phyloP scores from a whole-genome alignment of 2,113 vertebrate genomes.

The Melozone crissalis region DNA sequence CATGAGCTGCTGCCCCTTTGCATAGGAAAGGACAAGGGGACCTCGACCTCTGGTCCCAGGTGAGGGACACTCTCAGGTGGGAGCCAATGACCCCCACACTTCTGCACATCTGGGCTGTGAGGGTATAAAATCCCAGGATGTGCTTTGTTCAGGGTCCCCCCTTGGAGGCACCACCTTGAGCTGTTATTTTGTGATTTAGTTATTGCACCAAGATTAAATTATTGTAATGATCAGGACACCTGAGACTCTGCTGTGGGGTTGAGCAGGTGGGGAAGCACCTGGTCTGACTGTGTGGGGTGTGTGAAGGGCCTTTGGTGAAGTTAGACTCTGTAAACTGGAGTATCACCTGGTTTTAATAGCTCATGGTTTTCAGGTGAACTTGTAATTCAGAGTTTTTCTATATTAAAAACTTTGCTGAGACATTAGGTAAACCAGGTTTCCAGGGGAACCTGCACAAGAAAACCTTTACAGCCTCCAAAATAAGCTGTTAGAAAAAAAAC shows the following conservation, averaged over 20 bases:
- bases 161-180: not conserved
- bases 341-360: not conserved
- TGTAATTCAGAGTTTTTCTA: not conserved
- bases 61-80: not conserved
- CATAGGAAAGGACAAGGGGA: rapidly evolving
- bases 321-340: not conserved
- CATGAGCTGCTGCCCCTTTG: not conserved
- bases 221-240: not conserved
- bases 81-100: not conserved
- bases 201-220: not conserved
- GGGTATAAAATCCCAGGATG: not conserved
- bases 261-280: not conserved
- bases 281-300: not conserved
- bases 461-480: not conserved
- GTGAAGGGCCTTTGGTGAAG: not conserved
- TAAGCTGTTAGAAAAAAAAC: not conserved
- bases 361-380: not conserved
- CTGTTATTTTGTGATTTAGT: not conserved
- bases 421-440: not conserved
- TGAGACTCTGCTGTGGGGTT: not conserved
- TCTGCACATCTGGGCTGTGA: no score
- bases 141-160: not conserved
- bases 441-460: not conserved
- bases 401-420: not conserved
- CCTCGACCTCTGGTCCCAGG: not conserved